Conservation (phyloP, 1,140 invertebrate genomes). For the Helicoverpa zea region DNA sequence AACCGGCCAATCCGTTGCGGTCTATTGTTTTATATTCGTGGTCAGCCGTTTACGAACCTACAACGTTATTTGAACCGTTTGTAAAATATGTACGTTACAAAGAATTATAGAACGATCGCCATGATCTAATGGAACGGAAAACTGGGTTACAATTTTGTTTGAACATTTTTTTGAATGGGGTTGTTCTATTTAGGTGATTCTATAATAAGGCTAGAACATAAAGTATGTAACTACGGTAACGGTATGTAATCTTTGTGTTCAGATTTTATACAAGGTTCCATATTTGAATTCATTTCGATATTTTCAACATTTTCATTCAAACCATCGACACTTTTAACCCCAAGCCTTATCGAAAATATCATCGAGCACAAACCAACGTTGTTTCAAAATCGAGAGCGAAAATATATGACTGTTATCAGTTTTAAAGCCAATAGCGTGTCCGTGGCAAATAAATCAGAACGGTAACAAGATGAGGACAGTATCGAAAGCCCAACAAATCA, state of each 20-base stretch:
- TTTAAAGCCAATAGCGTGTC: conserved; percentile 40
- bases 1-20: conserved; percentile 36
- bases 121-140: background rate
- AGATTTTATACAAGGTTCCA: background rate
- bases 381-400: conserved; percentile 28
- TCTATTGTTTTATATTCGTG: conserved; percentile 23
- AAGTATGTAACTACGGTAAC: too few relatives aligned
- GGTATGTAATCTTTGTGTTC: background rate
- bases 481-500: conserved; percentile 46
- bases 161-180: too few relatives aligned
- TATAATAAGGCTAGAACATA: too few relatives aligned
- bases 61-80: background rate
- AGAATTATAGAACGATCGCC: background rate
- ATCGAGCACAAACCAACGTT: conserved; percentile 5
- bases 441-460: conserved; percentile 36
- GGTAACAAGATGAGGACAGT: conserved; percentile 43
- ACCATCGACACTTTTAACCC: background rate
- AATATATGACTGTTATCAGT: conserved; percentile 30
- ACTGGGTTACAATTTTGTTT: background rate
- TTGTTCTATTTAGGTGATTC: too few relatives aligned
- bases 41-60: background rate
- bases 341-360: background rate
- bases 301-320: background rate
- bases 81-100: too few relatives aligned
- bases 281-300: background rate